Evolutionary conservation across 2,113 vertebrate genomes (phyloP).

Genomic region (Ellobius talpinus): DNA sequence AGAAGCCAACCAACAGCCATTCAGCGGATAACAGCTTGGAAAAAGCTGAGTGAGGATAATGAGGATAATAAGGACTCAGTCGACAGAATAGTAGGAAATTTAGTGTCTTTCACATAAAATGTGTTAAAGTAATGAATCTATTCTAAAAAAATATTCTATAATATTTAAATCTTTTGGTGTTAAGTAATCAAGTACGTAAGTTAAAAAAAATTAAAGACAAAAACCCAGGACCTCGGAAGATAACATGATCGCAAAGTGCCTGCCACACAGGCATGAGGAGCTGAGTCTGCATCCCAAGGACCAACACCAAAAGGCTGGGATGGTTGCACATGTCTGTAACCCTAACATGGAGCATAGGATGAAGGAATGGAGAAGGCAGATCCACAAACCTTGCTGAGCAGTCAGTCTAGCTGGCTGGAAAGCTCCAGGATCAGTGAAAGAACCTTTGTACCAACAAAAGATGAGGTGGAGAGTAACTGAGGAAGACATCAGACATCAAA

Average conservation of each 20-base stretch:
- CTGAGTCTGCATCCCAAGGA: too few species aligned
- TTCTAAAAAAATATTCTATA: slow-evolving; percentile 27
- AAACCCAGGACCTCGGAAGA: neutral
- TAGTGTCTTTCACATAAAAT: neutral
- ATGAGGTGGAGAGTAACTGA: neutral
- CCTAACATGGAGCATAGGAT: neutral
- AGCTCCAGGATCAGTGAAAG: neutral
- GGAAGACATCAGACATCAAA: neutral
- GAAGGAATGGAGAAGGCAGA: neutral
- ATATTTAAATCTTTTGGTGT: slow-evolving; percentile 4
- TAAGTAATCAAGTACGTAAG: slow-evolving; percentile 18
- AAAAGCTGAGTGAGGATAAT: slow-evolving; percentile 44
- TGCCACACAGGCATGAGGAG: too few species aligned
- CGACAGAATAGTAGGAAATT: slow-evolving; percentile 9
- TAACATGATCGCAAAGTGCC: neutral
- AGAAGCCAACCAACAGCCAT: neutral
- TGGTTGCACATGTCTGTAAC: neutral
- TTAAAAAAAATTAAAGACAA: neutral
- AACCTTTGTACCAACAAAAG: neutral
- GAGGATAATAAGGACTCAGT: slow-evolving; percentile 41
- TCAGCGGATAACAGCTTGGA: neutral
- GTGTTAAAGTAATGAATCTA: neutral
- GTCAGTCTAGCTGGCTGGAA: too few species aligned
- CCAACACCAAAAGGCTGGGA: neutral
- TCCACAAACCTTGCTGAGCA: neutral